phyloP scores from a whole-genome alignment of 2,888 invertebrate genomes.

The Spilosoma lubricipeda region DNA sequence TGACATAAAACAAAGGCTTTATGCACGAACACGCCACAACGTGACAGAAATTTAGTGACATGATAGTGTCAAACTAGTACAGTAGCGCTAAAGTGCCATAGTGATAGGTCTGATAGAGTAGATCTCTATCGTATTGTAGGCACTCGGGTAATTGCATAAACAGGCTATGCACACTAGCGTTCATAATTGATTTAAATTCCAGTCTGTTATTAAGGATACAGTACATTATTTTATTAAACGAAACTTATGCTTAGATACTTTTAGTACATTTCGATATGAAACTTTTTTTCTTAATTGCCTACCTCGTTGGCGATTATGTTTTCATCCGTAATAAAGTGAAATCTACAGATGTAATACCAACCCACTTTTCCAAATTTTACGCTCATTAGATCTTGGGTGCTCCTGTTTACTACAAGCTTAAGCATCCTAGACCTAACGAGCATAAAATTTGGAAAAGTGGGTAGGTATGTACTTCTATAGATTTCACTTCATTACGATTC shows the following conservation, averaged over 20 bases:
- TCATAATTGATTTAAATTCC: slow-evolving; percentile 17
- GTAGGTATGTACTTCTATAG: neutral
- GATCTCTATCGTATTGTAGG: slow-evolving; percentile 19
- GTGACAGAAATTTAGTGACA: slow-evolving; percentile 49
- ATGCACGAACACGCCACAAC: slow-evolving; percentile 47
- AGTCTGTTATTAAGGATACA: slow-evolving; percentile 4
- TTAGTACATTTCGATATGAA: neutral
- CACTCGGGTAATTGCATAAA: slow-evolving; percentile 35
- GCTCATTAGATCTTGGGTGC: neutral
- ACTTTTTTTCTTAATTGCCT: neutral
- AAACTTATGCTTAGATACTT: neutral
- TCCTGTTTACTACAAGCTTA: neutral
- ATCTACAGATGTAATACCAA: no score
- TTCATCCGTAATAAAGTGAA: no score
- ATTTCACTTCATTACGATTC: no score
- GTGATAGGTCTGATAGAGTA: neutral
- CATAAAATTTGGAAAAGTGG: neutral
- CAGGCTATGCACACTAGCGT: slow-evolving; percentile 19
- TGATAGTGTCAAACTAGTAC: slow-evolving; percentile 35
- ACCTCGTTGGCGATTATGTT: neutral
- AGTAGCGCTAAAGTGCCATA: slow-evolving; percentile 17
- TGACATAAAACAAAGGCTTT: slow-evolving; percentile 42
- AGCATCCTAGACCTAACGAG: no score
- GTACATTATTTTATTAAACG: neutral
- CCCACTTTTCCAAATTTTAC: no score